Evolutionary conservation across 2,888 invertebrate genomes (phyloP), one percentile per base, ranked within the genome.

Genomic region (Sphecodes monilicornis): DNA sequence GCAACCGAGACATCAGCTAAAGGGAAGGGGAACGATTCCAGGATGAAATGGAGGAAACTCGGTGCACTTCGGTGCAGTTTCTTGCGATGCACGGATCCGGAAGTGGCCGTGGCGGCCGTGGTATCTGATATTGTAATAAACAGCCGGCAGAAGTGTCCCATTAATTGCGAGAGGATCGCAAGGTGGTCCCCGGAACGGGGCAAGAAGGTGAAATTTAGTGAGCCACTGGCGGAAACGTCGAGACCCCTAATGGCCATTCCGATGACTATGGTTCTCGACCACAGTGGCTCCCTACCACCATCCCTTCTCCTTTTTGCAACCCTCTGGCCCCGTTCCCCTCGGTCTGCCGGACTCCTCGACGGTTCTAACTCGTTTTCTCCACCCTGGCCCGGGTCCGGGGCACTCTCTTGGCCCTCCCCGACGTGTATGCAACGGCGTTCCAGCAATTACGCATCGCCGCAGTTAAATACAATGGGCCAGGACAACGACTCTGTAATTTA

Each of bases 241-340:
- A 91, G 91, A 93, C 92, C 94, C 92, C 93, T 94, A 94, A 94
- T 94, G 94, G 94, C 93, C 93, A 94, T 93, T 92, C 92, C 92
- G 90, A 90, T 91, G 92, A 91, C 91, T 92, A 90, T 90, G 90
- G 89, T 88, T 83, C 89, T 91, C 92, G 93, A 93, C 93, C 93
- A 89, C 93, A 91, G 88, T 75, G 90, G 88, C 91, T 66, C 88
- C 88, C 78, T 82, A 64, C 80, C 84, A 54, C 76, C 71, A 72
- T 64, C 86, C 71, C 80, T 79, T 68, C 69, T 50, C 66, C 54
- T 43, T 73, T 57, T 78, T 57, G 64, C 80, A 64, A 78, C 85
- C 78, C 80, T 83, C 81, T 84, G 75, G 39, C 26, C 69, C 57
- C 60, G 41, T 43, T 50, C 60, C 39, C 69, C 26, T 60, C 26